Conservation (phyloP, 2,888 invertebrate species). For the Liposcelis brunnea region DNA sequence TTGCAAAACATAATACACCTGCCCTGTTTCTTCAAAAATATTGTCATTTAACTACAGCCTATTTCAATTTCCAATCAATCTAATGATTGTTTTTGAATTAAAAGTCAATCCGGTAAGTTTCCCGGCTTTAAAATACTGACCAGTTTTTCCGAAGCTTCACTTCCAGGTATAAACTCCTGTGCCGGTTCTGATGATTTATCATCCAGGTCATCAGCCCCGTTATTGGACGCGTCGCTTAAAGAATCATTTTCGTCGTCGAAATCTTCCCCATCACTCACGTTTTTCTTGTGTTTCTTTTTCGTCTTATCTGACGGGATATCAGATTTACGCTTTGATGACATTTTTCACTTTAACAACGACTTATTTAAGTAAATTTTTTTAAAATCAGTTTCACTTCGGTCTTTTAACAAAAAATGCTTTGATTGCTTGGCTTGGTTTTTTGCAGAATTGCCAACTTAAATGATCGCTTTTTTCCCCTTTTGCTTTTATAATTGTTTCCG, state of each 20-base stretch:
- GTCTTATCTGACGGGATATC: conserved; percentile 10
- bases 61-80: background rate
- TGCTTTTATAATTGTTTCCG: no score
- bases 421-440: no score
- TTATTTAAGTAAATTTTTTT: no score
- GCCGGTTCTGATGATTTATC: conserved; percentile 28
- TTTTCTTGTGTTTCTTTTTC: conserved; percentile 17
- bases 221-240: conserved; percentile 17
- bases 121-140: conserved; percentile 20
- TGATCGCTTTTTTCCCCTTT: no score
- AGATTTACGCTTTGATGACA: conserved; percentile 15
- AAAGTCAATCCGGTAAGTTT: no score
- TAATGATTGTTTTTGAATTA: conserved; percentile 1
- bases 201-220: conserved; percentile 24
- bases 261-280: conserved; percentile 25
- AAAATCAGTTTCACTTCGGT: no score
- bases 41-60: no score
- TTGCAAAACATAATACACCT: background rate
- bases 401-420: no score
- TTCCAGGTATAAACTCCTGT: conserved; percentile 35
- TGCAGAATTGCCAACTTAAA: no score
- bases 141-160: conserved; percentile 40
- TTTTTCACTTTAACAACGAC: background rate
- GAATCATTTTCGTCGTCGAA: conserved; percentile 28
- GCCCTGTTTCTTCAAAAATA: background rate